Percentiles rank a stretch among this genome's conserved stretches.
Evolutionary conservation across 2,888 invertebrate genomes (phyloP).

Genomic region (Perithous albicinctus): DNA sequence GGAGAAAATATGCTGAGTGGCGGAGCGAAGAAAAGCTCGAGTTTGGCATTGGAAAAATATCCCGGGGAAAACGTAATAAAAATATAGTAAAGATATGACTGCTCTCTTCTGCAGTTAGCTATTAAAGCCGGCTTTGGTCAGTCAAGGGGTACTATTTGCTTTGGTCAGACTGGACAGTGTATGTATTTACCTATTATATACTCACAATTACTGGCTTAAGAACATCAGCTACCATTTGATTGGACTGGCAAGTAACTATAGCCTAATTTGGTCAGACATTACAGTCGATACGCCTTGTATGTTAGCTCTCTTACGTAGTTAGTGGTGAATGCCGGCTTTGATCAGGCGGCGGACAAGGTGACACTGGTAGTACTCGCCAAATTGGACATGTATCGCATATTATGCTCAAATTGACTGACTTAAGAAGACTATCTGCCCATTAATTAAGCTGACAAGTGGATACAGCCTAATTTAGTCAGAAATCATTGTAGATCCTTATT

Average conservation of each 20-base stretch:
- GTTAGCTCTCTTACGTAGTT: too few species aligned
- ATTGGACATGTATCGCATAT: too few species aligned
- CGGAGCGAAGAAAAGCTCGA: constrained; percentile 3
- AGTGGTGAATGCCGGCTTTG: too few species aligned
- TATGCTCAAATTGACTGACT: neutral
- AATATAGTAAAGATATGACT: neutral
- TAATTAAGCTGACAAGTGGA: neutral
- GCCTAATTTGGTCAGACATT: neutral
- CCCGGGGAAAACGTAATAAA: constrained; percentile 18
- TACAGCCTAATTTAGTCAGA: neutral
- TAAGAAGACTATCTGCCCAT: neutral
- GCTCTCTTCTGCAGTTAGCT: neutral
- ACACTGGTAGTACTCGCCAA: too few species aligned
- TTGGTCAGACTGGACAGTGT: neutral
- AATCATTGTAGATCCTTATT: neutral
- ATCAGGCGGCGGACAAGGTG: too few species aligned
- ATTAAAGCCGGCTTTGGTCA: neutral
- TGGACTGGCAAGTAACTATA: neutral
- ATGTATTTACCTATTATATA: neutral
- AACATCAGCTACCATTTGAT: neutral
- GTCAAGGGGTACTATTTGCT: neutral
- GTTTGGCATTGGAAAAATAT: constrained; percentile 7
- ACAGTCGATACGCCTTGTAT: too few species aligned
- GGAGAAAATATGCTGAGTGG: neutral
- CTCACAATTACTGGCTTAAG: too few species aligned